phyloP scores from a whole-genome alignment of 2,888 invertebrate species.

The Leptogaster cylindrica region DNA sequence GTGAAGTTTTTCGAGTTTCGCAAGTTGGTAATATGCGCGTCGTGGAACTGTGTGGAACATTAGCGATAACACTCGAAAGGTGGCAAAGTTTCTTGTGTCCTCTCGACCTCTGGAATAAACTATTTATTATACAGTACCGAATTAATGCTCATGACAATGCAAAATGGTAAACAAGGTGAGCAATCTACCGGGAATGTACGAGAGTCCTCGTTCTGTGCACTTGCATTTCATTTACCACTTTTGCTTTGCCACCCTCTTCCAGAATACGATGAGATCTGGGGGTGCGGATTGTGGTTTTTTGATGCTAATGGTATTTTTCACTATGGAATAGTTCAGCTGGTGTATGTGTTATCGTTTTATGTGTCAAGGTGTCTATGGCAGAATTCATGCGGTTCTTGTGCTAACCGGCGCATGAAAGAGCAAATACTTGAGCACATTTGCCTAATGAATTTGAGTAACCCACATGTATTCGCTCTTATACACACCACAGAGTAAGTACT shows the following conservation, averaged over 20 bases:
- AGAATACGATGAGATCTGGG: no score
- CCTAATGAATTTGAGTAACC: slow-evolving; percentile 29
- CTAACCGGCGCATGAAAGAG: slow-evolving; percentile 35
- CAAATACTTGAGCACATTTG: slow-evolving; percentile 37
- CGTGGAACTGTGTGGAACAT: no score
- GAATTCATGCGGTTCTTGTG: slow-evolving; percentile 22
- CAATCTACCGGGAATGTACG: not conserved
- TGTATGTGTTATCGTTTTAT: slow-evolving; percentile 1
- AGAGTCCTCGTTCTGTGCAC: slow-evolving; percentile 1
- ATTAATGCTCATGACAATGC: not conserved
- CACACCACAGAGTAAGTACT: slow-evolving; percentile 30
- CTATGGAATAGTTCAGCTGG: not conserved
- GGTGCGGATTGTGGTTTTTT: slow-evolving; percentile 14
- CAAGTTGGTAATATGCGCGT: no score
- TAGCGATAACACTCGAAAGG: not conserved
- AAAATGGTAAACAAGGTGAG: not conserved
- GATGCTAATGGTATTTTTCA: slow-evolving; percentile 13
- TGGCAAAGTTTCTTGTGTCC: not conserved
- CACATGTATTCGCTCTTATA: slow-evolving; percentile 31
- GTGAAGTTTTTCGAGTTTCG: no score
- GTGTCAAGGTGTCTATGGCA: slow-evolving; percentile 17
- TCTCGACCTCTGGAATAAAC: not conserved
- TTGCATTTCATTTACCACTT: slow-evolving; percentile 10
- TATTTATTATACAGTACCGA: not conserved
- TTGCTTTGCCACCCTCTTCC: slow-evolving; percentile 6